Percentiles rank a stretch among this genome's conserved stretches.
phyloP scores from a whole-genome alignment of 2,113 vertebrate genomes.

The Plotosus lineatus region DNA sequence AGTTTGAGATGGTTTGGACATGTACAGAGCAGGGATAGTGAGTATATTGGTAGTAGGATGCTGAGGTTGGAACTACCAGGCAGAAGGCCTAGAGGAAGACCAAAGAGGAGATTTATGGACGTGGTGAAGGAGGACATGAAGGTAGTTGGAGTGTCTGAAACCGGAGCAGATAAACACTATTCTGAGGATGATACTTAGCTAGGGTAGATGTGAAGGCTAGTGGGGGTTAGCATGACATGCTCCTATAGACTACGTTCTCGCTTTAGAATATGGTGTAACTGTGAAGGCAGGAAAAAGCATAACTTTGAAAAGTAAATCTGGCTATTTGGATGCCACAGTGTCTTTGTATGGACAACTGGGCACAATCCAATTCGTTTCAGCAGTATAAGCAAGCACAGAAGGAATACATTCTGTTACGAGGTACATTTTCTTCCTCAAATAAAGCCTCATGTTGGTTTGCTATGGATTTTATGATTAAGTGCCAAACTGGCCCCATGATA shows the following conservation, averaged over 20 bases:
- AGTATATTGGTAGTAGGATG: no score
- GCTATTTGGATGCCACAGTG: background rate
- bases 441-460: background rate
- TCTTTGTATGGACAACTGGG: background rate
- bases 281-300: background rate
- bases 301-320: background rate
- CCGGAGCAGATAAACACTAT: slow-evolving; percentile 25
- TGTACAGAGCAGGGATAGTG: no score
- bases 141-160: no score
- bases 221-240: slow-evolving; percentile 11
- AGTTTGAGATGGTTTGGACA: no score
- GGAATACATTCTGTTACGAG: background rate
- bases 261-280: background rate
- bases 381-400: background rate
- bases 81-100: no score
- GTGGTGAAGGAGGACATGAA: no score
- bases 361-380: background rate
- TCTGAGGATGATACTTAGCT: background rate
- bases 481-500: slow-evolving; percentile 14
- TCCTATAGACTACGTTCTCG: slow-evolving; percentile 4
- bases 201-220: slow-evolving; percentile 29
- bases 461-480: slow-evolving; percentile 20
- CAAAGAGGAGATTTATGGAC: no score
- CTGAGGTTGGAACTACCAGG: no score
- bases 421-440: slow-evolving; percentile 19